Evolutionary conservation across 2,888 invertebrate species (phyloP).

Genomic region (Apoderus coryli): DNA sequence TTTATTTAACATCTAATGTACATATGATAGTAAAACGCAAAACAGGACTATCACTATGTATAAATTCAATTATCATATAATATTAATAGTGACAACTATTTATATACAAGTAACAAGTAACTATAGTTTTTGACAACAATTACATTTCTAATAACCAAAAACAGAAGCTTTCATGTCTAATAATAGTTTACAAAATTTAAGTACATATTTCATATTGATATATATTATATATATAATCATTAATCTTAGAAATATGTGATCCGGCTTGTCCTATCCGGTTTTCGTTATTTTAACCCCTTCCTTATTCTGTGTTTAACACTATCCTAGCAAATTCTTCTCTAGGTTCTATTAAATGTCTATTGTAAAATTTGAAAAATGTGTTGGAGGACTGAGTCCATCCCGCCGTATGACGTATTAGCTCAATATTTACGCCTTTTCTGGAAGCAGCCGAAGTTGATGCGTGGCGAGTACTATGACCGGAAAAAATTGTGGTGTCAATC

Average conservation of each 20-base stretch:
- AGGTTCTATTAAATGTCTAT: slow-evolving; percentile 4
- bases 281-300: not conserved
- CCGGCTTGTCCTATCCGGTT: too few relatives aligned
- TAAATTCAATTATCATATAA: too few relatives aligned
- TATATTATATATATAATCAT: not conserved
- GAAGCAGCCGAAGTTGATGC: slow-evolving; percentile 5
- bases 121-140: too few relatives aligned
- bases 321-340: slow-evolving; percentile 5
- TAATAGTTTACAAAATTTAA: slow-evolving; percentile 3
- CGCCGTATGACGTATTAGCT: slow-evolving; percentile 6
- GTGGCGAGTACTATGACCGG: slow-evolving; percentile 3
- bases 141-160: not conserved
- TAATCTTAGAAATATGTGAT: not conserved
- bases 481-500: slow-evolving; percentile 5
- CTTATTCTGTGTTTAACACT: not conserved
- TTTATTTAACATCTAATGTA: not conserved
- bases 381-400: slow-evolving; percentile 6
- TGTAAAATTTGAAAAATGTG: slow-evolving; percentile 9
- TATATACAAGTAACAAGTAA: too few relatives aligned
- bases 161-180: too few relatives aligned
- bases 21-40: too few relatives aligned
- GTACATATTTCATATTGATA: not conserved
- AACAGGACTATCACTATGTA: too few relatives aligned
- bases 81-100: too few relatives aligned
- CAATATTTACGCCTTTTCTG: slow-evolving; percentile 4